phyloP scores from a whole-genome alignment of 2,888 invertebrate species.

The Watsonalla cultraria region DNA sequence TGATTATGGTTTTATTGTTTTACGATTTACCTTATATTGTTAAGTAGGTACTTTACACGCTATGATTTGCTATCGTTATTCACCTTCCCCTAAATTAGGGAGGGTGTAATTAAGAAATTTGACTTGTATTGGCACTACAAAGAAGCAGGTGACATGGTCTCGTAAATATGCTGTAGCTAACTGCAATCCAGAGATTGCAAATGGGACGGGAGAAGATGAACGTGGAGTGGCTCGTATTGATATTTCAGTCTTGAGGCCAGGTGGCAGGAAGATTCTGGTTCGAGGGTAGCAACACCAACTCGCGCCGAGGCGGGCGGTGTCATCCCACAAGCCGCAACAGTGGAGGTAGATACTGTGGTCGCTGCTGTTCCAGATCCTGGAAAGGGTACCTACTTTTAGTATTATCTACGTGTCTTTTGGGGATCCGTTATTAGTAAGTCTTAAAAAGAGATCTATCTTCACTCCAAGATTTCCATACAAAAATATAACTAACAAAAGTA shows the following conservation, averaged over 20 bases:
- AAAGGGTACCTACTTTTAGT: slow-evolving; percentile 8
- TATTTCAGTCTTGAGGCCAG: slow-evolving; percentile 43
- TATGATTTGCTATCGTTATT: slow-evolving; percentile 5
- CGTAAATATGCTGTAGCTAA: slow-evolving; percentile 48
- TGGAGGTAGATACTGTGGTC: slow-evolving; percentile 43
- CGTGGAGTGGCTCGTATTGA: slow-evolving; percentile 42
- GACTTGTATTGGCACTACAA: slow-evolving; percentile 44
- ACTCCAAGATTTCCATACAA: too few species aligned
- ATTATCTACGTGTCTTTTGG: too few species aligned
- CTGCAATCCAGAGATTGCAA: slow-evolving; percentile 36
- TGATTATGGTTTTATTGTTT: too few species aligned
- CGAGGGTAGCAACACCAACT: slow-evolving; percentile 48
- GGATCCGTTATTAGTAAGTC: too few species aligned
- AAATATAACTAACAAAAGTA: too few species aligned
- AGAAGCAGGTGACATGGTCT: slow-evolving; percentile 48
- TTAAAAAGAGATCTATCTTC: too few species aligned
- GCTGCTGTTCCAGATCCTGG: slow-evolving; percentile 47
- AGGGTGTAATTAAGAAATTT: slow-evolving; percentile 40
- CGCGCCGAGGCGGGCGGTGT: slow-evolving; percentile 42
- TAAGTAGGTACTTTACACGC: too few species aligned
- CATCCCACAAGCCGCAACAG: slow-evolving; percentile 49
- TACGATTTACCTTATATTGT: too few species aligned
- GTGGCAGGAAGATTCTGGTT: slow-evolving; percentile 47
- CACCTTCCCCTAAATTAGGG: slow-evolving; percentile 13
- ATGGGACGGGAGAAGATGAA: slow-evolving; percentile 26